phyloP scores from a whole-genome alignment of 2,797 vertebrate genomes.

The Paratrypauchen microcephalus region DNA sequence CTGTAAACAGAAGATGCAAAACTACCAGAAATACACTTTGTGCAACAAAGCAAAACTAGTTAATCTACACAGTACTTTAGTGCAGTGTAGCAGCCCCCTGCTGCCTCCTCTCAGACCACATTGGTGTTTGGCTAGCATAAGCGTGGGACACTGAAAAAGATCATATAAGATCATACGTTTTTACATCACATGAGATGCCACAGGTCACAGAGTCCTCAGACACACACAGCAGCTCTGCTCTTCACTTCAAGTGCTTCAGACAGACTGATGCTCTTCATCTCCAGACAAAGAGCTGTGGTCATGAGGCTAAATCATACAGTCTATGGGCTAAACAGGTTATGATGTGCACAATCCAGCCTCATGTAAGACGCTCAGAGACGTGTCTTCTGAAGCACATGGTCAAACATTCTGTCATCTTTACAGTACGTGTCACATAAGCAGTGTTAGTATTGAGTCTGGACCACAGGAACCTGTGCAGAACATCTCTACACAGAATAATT shows the following conservation, averaged over 20 bases:
- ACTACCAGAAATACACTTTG: conserved; percentile 44
- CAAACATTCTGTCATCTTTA: not conserved
- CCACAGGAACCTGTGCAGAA: not conserved
- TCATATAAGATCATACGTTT: conserved; percentile 6
- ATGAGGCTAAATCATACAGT: not conserved
- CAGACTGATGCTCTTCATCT: not conserved
- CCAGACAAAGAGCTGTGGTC: not conserved
- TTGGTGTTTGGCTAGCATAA: conserved; percentile 17
- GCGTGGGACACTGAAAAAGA: conserved; percentile 23
- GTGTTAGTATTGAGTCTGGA: not conserved
- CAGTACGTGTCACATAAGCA: not conserved
- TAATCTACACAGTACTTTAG: conserved; percentile 23
- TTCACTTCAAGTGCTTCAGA: not conserved
- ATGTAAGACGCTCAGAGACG: not conserved
- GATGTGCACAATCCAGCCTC: conserved; percentile 12
- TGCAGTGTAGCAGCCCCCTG: conserved; percentile 23
- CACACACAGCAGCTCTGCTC: not conserved
- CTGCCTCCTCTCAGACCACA: conserved; percentile 23
- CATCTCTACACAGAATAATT: not conserved
- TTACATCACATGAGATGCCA: not conserved
- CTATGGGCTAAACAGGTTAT: too few relatives aligned
- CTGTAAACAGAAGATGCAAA: conserved; percentile 44
- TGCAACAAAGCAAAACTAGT: conserved; percentile 65
- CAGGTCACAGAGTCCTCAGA: not conserved
- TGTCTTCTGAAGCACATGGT: not conserved